Evolutionary conservation across 92 coral and sea anemone species (phyloP).

Genomic region (Umimayanthus chanpuru): DNA sequence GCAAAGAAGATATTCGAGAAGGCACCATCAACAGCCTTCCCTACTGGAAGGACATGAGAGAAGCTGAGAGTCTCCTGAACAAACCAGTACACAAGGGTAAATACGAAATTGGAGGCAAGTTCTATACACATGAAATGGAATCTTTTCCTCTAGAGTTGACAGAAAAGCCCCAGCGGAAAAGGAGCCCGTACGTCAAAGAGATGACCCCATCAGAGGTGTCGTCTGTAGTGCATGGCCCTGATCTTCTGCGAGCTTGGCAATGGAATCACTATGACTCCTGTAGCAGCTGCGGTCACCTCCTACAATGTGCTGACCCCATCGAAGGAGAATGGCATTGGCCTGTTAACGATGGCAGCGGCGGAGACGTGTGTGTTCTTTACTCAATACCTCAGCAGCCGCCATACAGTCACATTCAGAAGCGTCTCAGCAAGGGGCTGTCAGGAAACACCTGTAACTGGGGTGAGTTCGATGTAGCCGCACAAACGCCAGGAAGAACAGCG

Average conservation of each 20-base stretch:
- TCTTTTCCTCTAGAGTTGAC: slow-evolving; percentile 19
- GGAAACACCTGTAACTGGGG: background rate
- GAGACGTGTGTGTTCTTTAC: background rate
- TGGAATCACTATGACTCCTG: slow-evolving; percentile 51
- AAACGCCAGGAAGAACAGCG: slow-evolving; percentile 6
- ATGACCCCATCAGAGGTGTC: background rate
- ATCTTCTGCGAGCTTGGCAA: slow-evolving; percentile 50
- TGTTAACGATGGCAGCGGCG: background rate
- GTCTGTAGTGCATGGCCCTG: background rate
- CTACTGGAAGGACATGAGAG: slow-evolving; percentile 47
- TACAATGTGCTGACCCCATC: slow-evolving; percentile 35
- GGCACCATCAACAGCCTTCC: slow-evolving; percentile 13
- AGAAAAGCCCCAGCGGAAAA: background rate
- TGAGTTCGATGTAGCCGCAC: background rate
- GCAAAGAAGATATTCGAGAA: background rate
- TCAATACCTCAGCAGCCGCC: slow-evolving; percentile 28
- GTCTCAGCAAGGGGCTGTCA: background rate
- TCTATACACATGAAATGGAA: slow-evolving; percentile 51
- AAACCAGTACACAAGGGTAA: slow-evolving; percentile 44
- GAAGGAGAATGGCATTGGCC: background rate
- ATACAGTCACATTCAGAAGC: background rate
- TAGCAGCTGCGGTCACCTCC: slow-evolving; percentile 41
- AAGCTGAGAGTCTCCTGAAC: slow-evolving; percentile 37
- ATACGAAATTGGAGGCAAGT: slow-evolving; percentile 40
- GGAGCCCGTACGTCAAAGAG: background rate